Conservation (phyloP, 2,113 vertebrate genomes). For the Paracanthobrama guichenoti region DNA sequence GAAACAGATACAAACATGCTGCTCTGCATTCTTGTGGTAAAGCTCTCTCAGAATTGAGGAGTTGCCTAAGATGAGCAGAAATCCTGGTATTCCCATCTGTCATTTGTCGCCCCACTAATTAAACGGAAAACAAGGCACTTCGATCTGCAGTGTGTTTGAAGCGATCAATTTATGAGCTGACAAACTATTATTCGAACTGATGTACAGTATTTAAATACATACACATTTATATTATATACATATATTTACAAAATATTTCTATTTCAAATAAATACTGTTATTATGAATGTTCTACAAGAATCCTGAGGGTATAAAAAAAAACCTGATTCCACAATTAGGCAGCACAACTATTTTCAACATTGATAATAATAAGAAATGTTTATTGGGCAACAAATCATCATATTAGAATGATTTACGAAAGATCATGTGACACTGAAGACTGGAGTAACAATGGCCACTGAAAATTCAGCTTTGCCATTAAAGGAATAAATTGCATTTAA, state of each 20-base stretch:
- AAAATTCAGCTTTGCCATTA: not conserved
- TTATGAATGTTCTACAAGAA: too few species aligned
- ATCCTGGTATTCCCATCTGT: constrained; percentile 1
- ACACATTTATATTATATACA: too few species aligned
- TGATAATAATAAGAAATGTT: too few species aligned
- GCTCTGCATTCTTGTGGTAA: constrained; percentile 14
- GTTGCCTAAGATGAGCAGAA: constrained; percentile 27
- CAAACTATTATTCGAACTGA: not conserved
- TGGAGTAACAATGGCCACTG: not conserved
- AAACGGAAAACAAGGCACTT: constrained; percentile 34
- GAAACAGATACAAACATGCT: constrained; percentile 18
- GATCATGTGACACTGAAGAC: not conserved
- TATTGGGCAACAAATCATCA: too few species aligned
- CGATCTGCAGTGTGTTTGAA: not conserved
- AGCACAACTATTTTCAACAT: not conserved
- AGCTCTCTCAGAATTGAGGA: not conserved
- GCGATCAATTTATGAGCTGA: constrained; percentile 7
- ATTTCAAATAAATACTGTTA: too few species aligned
- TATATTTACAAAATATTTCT: too few species aligned
- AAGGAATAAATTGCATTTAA: not conserved
- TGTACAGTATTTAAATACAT: not conserved
- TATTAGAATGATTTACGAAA: too few species aligned
- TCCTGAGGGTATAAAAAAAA: too few species aligned
- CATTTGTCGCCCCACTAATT: not conserved
- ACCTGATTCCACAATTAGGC: too few species aligned